These are phyloP conservation scores for Teleogryllus occipitalis DNA, from an alignment of 1,140 invertebrate genomes.

Conservation along the genomic window DNA sequence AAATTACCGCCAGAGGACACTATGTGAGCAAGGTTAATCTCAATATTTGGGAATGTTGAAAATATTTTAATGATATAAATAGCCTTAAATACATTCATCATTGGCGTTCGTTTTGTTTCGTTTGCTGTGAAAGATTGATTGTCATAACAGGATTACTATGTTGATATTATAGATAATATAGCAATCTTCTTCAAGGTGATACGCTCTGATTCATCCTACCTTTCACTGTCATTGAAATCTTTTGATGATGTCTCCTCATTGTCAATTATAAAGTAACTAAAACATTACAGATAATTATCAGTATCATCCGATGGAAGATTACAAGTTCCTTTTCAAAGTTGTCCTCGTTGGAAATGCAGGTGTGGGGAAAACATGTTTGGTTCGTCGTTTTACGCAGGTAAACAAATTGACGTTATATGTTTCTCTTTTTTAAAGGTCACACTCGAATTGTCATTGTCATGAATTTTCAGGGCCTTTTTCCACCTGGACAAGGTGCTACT, in stretches of 20 bases:
- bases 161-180: neutral
- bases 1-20: neutral
- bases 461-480: constrained; percentile 70
- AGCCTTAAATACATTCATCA: no score
- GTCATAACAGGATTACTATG: neutral
- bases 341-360: constrained; percentile 91
- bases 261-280: neutral
- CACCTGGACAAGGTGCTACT: constrained; percentile 94
- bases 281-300: constrained; percentile 7
- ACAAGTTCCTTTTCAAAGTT: constrained; percentile 97
- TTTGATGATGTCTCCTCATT: neutral
- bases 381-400: constrained; percentile 79
- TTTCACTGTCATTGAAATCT: constrained; percentile 9
- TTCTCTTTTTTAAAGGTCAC: neutral
- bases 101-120: no score
- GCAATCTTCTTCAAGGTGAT: constrained; percentile 3
- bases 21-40: neutral
- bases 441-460: constrained; percentile 18
- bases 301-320: constrained; percentile 75
- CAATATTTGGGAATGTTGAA: neutral
- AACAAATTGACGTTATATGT: constrained; percentile 20
- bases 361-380: constrained; percentile 89
- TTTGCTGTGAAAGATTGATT: neutral
- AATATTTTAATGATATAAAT: neutral
- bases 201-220: constrained; percentile 13